Evolutionary conservation across 2,113 vertebrate genomes (phyloP), one percentile per base, ranked within the genome.

Genomic region (Anoura caudifer): DNA sequence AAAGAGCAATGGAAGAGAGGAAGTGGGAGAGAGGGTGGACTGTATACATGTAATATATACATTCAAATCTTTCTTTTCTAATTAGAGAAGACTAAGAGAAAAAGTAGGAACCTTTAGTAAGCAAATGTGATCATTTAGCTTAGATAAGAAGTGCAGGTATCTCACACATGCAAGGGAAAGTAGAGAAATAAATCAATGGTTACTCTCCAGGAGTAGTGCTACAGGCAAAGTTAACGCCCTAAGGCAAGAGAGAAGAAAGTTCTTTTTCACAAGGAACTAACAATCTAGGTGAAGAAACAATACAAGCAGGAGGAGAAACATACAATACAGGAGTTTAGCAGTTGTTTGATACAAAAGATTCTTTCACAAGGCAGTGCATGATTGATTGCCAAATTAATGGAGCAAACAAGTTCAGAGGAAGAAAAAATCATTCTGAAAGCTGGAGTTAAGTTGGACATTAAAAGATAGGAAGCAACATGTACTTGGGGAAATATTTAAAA

Each of bases 271-370:
- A 67, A 89, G 54, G 22, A 90, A 81, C n/a, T 43, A 89, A 90
- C 17, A 91, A 89, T 83, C 41, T 54, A 91, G 61, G 52, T 91
- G 7, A 91, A 83, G 61, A 92, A 91, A 91, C 26, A 95, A 80
- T 41, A 65, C 0, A 72, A 70, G 10, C 2, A 87, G 36, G 61
- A 69, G 52, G 72, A 87, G 83, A 96, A 90, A 43, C 15, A 56
- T 84, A 86, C 75, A 90, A 38, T 28, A 61, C 7, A 75, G 94
- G 88, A 85, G 47, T 31, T 91, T 31, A n/a, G 52, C 50, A 73
- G 28, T 15, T 69, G 47, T 67, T 84, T 84, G 80, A 89, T 13
- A 90, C 12, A 95, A 95, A 33, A 77, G 59, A 81, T 41, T 90
- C 65, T 86, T 88, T 69, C 80, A 89, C 45, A 45, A 81, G 69